Conservation (phyloP, 2,888 invertebrate species). For the Pinctada fucata region DNA sequence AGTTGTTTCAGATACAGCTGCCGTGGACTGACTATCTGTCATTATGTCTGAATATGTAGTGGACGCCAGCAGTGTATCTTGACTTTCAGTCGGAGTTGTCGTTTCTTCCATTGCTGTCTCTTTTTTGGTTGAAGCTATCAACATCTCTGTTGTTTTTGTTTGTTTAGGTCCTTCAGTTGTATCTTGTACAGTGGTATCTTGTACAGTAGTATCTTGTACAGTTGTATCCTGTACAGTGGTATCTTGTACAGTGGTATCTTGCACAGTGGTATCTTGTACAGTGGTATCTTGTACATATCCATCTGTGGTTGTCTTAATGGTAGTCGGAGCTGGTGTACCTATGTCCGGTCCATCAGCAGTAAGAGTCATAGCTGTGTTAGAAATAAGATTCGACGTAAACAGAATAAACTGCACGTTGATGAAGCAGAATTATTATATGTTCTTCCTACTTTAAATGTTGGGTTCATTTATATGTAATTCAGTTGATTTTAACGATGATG, state of each 20-base stretch:
- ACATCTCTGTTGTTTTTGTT: too few relatives aligned
- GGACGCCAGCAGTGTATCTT: too few relatives aligned
- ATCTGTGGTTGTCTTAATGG: background rate
- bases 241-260: background rate
- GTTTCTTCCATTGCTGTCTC: too few relatives aligned
- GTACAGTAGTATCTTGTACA: background rate
- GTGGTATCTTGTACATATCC: background rate
- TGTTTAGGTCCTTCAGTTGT: background rate
- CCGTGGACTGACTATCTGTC: background rate
- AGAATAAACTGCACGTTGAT: too few relatives aligned
- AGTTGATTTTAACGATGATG: too few relatives aligned
- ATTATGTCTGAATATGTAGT: background rate
- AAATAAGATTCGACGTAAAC: too few relatives aligned
- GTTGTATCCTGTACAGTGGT: background rate
- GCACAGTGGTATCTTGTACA: background rate
- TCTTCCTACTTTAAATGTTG: too few relatives aligned
- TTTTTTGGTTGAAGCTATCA: too few relatives aligned
- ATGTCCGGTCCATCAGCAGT: slow-evolving; percentile 10
- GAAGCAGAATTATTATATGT: too few relatives aligned
- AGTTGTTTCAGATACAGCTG: slow-evolving; percentile 2
- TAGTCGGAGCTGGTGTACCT: slow-evolving; percentile 16
- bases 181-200: background rate
- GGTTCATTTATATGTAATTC: too few relatives aligned
- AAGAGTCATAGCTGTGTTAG: background rate
- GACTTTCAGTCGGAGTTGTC: too few relatives aligned